These are phyloP conservation scores for Drosophila suboccidentalis DNA, from an alignment of 2,888 invertebrate species.

Conservation along the genomic window DNA sequence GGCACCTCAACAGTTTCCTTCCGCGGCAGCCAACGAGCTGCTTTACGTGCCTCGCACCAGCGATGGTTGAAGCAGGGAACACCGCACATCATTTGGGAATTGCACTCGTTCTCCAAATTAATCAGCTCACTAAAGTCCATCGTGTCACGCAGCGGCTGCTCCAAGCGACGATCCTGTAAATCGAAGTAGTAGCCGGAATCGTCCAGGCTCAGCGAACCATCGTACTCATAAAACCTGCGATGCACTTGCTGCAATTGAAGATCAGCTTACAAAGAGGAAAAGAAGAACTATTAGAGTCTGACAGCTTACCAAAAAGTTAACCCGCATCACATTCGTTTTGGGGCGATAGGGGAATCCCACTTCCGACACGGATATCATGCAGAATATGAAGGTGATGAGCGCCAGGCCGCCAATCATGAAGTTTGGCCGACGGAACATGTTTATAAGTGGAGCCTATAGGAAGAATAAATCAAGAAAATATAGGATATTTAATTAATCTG, in stretches of 20 bases:
- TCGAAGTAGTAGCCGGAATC: slow-evolving; percentile 86
- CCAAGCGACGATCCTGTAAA: slow-evolving; percentile 84
- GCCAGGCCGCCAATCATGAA: slow-evolving; percentile 68
- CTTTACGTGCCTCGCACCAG: slow-evolving; percentile 57
- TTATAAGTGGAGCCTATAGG: slow-evolving; percentile 81
- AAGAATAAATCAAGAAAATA: background rate
- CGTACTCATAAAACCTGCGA: slow-evolving; percentile 85
- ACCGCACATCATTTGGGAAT: slow-evolving; percentile 77
- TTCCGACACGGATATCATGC: slow-evolving; percentile 85
- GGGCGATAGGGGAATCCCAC: slow-evolving; percentile 88
- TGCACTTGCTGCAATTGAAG: slow-evolving; percentile 85
- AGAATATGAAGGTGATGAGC: slow-evolving; percentile 69
- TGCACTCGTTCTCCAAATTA: slow-evolving; percentile 62
- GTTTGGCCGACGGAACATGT: slow-evolving; percentile 82
- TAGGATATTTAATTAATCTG: too few relatives aligned
- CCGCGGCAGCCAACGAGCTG: slow-evolving; percentile 75
- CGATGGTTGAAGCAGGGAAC: slow-evolving; percentile 77
- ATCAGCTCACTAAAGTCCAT: slow-evolving; percentile 63
- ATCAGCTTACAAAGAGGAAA: fast-evolving
- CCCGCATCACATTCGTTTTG: slow-evolving; percentile 85
- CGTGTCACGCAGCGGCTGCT: slow-evolving; percentile 52
- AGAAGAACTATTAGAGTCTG: fast-evolving
- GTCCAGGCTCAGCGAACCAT: slow-evolving; percentile 77
- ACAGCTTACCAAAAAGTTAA: slow-evolving; percentile 85
- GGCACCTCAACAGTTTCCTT: slow-evolving; percentile 65